Conservation (phyloP, 30 jellyfish, hydroid and myxozoan species). For the Haliclystus octoradiatus region DNA sequence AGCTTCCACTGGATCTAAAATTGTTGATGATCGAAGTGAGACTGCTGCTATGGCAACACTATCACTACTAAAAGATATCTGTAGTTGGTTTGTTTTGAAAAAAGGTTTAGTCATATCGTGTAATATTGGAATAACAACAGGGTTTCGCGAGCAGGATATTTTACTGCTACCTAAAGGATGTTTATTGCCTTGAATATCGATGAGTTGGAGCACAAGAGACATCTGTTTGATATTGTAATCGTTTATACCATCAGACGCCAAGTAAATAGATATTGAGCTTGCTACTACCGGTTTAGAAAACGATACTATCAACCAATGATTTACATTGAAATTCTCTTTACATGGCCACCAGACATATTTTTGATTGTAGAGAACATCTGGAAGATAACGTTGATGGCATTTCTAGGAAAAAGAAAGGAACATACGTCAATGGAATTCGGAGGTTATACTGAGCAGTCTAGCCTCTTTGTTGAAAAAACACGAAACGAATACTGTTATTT, state of each 20-base stretch:
- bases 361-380: neutral
- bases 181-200: slow-evolving; percentile 18
- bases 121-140: slow-evolving; percentile 43
- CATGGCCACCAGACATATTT: slow-evolving; percentile 68
- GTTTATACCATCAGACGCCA: slow-evolving; percentile 77
- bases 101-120: slow-evolving; percentile 84
- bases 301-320: slow-evolving; percentile 65
- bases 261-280: slow-evolving; percentile 53
- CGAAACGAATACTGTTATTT: too few relatives aligned
- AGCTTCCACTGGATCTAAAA: slow-evolving; percentile 34
- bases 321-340: neutral
- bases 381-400: slow-evolving; percentile 25
- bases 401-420: slow-evolving; percentile 18
- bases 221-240: neutral
- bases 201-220: slow-evolving; percentile 16
- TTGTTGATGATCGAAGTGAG: slow-evolving; percentile 63
- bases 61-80: slow-evolving; percentile 27
- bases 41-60: slow-evolving; percentile 59
- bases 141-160: slow-evolving; percentile 52
- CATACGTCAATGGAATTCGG: neutral
- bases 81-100: slow-evolving; percentile 50
- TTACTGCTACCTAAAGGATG: slow-evolving; percentile 38
- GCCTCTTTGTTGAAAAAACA: too few relatives aligned
- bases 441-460: neutral
- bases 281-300: slow-evolving; percentile 70